Base-by-base conservation (phyloP, 2,888 invertebrate genomes). In the Cacoxenus indagator region DNA sequence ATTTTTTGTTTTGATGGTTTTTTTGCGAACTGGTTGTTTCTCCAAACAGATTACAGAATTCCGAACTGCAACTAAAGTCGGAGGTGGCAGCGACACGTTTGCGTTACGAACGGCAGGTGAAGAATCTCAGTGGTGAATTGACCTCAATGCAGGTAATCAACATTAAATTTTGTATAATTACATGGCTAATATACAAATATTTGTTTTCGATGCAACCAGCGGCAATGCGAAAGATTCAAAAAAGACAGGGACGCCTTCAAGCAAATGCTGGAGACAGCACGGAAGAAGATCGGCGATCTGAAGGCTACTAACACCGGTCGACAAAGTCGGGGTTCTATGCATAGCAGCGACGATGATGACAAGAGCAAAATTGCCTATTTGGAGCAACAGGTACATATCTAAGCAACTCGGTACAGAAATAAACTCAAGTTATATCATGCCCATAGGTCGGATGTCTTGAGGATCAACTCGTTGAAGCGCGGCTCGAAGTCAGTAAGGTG, bases 221-320 rank as follows among this genome's bases (percentile, higher is more conserved):
- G 88, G 3, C 88, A 89, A 83, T 88, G 88, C 69, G 89, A 88
- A 73, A 91, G 95, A 78, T 96, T 96, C 85, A 95, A 95, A 85
- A 90, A 95, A 70, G 97, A 97, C 87, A 91, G 96, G 67, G 96
- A 97, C 84, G 94, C 94, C 65, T 96, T 95, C 83, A 95, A 95
- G 76, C 95, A 96, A 85, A 95, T 97, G 93, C 87, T 96, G 48
- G 96, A 96, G 83, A 93, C 93, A 11, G 95, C 96, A 0, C 96
- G 96, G 85, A 94, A 94, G 87, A 93, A 93, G 45, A 94, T 95
- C 78, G 91, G 92, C 0, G 94, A 95, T 75, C 89, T 95, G 24
- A 95, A 94, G 85, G 87, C 87, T 6, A 87, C 83, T 68, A 88
- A 84, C 65, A 89, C 89, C 22, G 91, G 91, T 0, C 89, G 91